phyloP scores from a whole-genome alignment of 2,797 vertebrate species.

The Melanotaenia pygmaea region DNA sequence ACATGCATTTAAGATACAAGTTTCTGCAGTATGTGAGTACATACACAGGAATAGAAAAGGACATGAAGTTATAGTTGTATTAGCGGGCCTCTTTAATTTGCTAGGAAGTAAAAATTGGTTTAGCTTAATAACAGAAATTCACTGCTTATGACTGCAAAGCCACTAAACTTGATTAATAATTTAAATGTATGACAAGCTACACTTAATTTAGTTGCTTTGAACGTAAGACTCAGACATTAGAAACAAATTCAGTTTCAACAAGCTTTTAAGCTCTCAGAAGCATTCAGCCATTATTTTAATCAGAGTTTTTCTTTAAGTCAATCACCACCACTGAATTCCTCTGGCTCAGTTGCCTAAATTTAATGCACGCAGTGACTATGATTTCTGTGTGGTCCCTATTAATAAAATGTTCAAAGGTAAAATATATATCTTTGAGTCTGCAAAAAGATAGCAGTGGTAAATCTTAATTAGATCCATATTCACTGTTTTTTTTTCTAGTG shows the following conservation, averaged over 20 bases:
- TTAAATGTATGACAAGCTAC: not conserved
- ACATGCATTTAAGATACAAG: not conserved
- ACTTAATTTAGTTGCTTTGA: not conserved
- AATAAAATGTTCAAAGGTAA: slow-evolving; percentile 42
- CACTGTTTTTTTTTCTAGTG: slow-evolving; percentile 7
- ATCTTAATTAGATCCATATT: slow-evolving; percentile 43
- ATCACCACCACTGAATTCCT: slow-evolving; percentile 2
- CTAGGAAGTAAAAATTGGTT: not conserved
- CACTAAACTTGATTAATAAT: not conserved
- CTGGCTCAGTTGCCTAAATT: slow-evolving; percentile 6
- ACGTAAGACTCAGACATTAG: not conserved
- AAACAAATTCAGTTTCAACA: slow-evolving; percentile 12
- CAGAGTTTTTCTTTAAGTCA: slow-evolving; percentile 17
- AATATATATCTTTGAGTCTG: slow-evolving; percentile 16
- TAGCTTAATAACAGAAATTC: not conserved
- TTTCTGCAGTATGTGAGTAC: no score
- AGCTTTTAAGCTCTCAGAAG: slow-evolving; percentile 1
- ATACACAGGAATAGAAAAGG: no score
- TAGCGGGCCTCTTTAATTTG: not conserved
- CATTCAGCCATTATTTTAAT: slow-evolving; percentile 10
- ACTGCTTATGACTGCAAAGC: not conserved
- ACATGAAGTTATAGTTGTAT: not conserved
- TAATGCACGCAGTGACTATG: slow-evolving; percentile 1
- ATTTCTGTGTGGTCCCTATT: slow-evolving; percentile 36
- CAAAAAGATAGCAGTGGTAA: slow-evolving; percentile 28